Conservation (phyloP, 1,140 invertebrate species). For the Diploscapter pachys region DNA sequence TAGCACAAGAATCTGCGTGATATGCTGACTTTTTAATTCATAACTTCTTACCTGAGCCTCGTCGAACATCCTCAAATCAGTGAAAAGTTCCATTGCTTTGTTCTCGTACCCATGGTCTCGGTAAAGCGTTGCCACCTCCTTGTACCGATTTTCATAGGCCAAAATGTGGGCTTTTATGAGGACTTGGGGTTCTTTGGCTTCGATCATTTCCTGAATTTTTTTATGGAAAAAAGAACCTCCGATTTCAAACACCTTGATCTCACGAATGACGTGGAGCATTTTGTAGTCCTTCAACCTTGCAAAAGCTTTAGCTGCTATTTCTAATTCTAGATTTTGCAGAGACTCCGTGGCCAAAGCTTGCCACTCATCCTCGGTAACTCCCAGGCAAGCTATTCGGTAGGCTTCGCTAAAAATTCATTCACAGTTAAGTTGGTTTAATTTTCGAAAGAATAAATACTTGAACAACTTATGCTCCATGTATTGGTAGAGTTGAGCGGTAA, state of each 20-base stretch:
- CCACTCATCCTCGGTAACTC: slow-evolving; percentile 90
- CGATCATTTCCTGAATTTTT: slow-evolving; percentile 45
- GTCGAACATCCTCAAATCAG: slow-evolving; percentile 95
- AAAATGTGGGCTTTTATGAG: slow-evolving; percentile 80
- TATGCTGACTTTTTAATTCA: too few species aligned
- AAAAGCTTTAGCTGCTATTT: slow-evolving; percentile 80
- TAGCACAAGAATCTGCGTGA: neutral
- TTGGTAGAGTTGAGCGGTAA: slow-evolving; percentile 90
- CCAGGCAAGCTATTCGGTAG: slow-evolving; percentile 86
- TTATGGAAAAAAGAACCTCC: neutral
- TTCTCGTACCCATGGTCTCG: slow-evolving; percentile 76
- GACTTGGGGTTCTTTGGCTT: slow-evolving; percentile 67
- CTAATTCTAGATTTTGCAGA: slow-evolving; percentile 78
- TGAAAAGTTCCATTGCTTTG: slow-evolving; percentile 86
- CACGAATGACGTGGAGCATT: slow-evolving; percentile 74
- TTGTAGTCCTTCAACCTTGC: slow-evolving; percentile 74
- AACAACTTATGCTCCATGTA: slow-evolving; percentile 86
- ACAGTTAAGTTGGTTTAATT: neutral
- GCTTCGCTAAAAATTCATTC: slow-evolving; percentile 70
- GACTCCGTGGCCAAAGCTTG: slow-evolving; percentile 78
- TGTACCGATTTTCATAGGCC: slow-evolving; percentile 80
- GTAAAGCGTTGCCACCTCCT: slow-evolving; percentile 82
- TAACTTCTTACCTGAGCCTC: slow-evolving; percentile 72
- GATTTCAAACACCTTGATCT: slow-evolving; percentile 67
- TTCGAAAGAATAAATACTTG: slow-evolving; percentile 63